Conservation (phyloP, 2,113 vertebrate genomes). For the Mobula hypostoma region DNA sequence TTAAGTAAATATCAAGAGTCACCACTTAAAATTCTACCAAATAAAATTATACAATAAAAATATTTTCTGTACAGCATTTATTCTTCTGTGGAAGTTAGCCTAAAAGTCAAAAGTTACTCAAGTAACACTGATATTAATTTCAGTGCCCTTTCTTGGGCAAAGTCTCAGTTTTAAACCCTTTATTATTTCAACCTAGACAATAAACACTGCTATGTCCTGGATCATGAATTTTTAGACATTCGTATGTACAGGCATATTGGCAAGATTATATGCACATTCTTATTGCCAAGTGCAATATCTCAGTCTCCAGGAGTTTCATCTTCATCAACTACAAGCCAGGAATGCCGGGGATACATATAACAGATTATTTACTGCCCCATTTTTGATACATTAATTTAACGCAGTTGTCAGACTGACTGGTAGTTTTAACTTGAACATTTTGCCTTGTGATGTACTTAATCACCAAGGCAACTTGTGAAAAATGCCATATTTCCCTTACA, state of each 20-base stretch:
- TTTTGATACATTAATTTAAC: neutral
- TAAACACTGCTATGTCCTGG: neutral
- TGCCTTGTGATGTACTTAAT: neutral
- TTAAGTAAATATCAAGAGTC: neutral
- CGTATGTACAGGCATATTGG: neutral
- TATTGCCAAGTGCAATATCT: neutral
- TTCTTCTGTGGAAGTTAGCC: neutral
- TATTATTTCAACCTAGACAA: neutral
- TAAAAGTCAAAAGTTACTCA: neutral
- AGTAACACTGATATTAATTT: neutral
- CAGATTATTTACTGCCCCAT: neutral
- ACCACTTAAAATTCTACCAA: constrained; percentile 21
- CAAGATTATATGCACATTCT: neutral
- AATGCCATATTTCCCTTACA: neutral
- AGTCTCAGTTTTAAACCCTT: neutral
- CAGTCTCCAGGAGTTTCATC: neutral
- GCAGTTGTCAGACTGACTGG: neutral
- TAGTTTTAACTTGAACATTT: neutral
- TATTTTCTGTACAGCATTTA: neutral
- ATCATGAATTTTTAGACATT: neutral
- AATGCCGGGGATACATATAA: neutral
- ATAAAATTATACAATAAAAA: neutral
- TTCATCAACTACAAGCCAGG: neutral
- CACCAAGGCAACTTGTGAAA: neutral
- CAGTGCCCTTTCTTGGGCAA: neutral